Evolutionary conservation across 2,888 invertebrate species (phyloP).

Genomic region (Acleris laterana): DNA sequence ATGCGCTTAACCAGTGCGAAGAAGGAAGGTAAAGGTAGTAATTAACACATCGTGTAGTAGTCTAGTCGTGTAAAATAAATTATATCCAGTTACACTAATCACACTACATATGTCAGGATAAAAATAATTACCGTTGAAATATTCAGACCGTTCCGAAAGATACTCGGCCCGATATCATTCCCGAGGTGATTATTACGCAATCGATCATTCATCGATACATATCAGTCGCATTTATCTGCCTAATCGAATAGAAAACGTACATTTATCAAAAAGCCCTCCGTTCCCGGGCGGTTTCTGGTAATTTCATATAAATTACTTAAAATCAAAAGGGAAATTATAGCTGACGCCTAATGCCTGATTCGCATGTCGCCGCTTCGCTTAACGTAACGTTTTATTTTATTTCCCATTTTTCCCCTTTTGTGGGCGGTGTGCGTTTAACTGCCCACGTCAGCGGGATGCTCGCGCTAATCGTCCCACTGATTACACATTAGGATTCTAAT

Average conservation of each 20-base stretch:
- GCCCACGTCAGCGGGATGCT: constrained; percentile 66
- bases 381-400: constrained; percentile 76
- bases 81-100: constrained; percentile 21
- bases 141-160: constrained; percentile 25
- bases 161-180: constrained; percentile 39
- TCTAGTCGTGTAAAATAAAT: constrained; percentile 2
- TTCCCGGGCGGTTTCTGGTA: constrained; percentile 63
- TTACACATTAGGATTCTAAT: constrained; percentile 47
- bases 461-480: constrained; percentile 69
- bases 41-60: no score
- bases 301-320: constrained; percentile 81
- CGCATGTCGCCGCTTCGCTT: constrained; percentile 73
- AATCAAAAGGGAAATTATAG: constrained; percentile 80
- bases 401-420: constrained; percentile 58
- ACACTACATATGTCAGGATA: constrained; percentile 5
- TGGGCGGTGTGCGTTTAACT: constrained; percentile 75
- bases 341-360: constrained; percentile 73
- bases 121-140: constrained; percentile 30
- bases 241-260: constrained; percentile 75
- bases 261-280: constrained; percentile 69
- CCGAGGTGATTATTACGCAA: constrained; percentile 60
- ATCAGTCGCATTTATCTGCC: constrained; percentile 64
- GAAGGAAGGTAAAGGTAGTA: background rate
- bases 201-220: constrained; percentile 69
- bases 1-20: background rate